Evolutionary conservation across 2,888 invertebrate species (phyloP), one percentile per base, ranked within the genome.

Genomic region (Oasisia sp.): DNA sequence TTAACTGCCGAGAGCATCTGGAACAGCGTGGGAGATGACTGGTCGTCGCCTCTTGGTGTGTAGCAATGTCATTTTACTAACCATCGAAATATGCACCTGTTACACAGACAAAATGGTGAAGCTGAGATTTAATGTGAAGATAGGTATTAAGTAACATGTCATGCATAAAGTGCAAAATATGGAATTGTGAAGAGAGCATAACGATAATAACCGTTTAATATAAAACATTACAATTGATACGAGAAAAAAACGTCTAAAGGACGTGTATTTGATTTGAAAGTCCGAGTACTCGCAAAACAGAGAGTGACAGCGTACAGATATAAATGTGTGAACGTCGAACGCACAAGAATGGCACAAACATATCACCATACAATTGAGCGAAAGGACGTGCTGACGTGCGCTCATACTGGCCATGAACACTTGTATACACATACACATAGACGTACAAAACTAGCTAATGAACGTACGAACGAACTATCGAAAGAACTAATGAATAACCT

Each of bases 31-130:
- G 90, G 90, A 7, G 90, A 90, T 32, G 27, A 90, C 90, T 90
- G 90, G 90, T 90, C 90, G 27, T 90, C 90, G 90, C 90, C 90
- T 74, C 74, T 74, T 27, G 74, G 74, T 74, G 27, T 27, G 74
- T 74, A 19, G 27, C n/a, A 74, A n/a, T n/a, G 0, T 19, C 27
- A 27, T 74, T 19, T 56, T 27, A 74, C n/a, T 27, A 74, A 27
- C 5, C 74, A n/a, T 74, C 74, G 74, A 74, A 27, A 27, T 74
- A 74, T 5, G 27, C 50, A 50, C 12, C 50, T 50, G 14, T 27
- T 19, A 74, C 74, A 27, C 74, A 74, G 27, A 74, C 4, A 74
- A 27, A 27, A 19, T 27, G n/a, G 14, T 50, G 9, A 27, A 27
- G 74, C n/a, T 74, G 14, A 74, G 1, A 74, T 74, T 19, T 3